Base-by-base conservation (phyloP, 2,888 invertebrate species). In the Drosophila neutralis region DNA sequence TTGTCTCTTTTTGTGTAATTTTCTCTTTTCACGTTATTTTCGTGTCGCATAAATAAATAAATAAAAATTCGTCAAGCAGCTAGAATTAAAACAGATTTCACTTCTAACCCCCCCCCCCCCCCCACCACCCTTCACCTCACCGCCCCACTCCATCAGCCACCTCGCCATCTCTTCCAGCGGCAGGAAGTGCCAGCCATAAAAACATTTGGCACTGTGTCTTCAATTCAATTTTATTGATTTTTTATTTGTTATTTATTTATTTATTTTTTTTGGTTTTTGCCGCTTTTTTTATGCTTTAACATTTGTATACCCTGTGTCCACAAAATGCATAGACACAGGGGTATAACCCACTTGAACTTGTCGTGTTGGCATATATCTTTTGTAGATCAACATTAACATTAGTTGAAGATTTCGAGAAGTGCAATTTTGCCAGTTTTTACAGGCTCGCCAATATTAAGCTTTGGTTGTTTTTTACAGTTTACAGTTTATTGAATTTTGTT, bases 221-320 rank as follows among this genome's bases (percentile, higher is more conserved):
- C 86, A 78, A 85, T 87, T 88, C 86, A 85, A 87, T 87, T 89
- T 87, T 87, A 87, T 87, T 87, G 86, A 87, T 89, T 87, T 86
- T 87, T 73, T 65, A 45, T 45, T 45, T 45, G 45, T 81, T 73
- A 73, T 71, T 76, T 69, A 71, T 52, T 48, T 51, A 11, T 33
- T 63, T 59, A 35, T 53, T 53, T 53, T 36, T 15, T 27, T 45
- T 13, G 31, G 40, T 45, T 24, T 45, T 24, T 15, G 45, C 24
- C 11, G 7, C 33, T n/a, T 49, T 29, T 62, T 62, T 29, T 42
- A 27, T 53, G 52, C 45, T 53, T 69, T 24, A 60, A 70, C 69
- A 59, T 70, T 69, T 70, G 1, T 6, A 64, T 78, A 78, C 76
- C 76, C 76, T 74, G 42, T 45, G 42, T 33, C 21, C 21, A 52